phyloP scores from a whole-genome alignment of 2,797 vertebrate genomes.

The Halcyon leucocephala region DNA sequence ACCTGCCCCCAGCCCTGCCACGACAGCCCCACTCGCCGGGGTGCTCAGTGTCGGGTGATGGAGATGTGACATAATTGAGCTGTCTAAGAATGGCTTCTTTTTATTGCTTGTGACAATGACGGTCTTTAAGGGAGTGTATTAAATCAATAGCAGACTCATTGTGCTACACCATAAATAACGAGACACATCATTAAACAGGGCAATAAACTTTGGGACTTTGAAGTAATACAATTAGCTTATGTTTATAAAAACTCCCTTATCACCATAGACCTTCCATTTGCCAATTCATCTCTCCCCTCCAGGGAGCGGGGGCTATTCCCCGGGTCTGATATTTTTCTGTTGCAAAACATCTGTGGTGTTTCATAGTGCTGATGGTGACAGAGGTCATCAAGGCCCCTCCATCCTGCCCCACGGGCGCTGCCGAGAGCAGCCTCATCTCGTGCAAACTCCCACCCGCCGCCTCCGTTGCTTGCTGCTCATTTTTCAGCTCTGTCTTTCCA shows the following conservation, averaged over 20 bases:
- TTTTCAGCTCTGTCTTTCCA: background rate
- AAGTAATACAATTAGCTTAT: slow-evolving; percentile 83
- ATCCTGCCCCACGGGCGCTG: background rate
- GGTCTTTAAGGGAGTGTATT: slow-evolving; percentile 83
- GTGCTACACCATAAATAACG: slow-evolving; percentile 81
- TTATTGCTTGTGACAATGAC: slow-evolving; percentile 81
- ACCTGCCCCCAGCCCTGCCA: background rate
- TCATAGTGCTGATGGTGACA: background rate
- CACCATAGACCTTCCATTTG: slow-evolving; percentile 50
- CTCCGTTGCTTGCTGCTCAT: background rate
- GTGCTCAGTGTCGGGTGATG: slow-evolving; percentile 40
- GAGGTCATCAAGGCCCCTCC: background rate
- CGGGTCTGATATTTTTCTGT: background rate
- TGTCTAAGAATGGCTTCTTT: slow-evolving; percentile 74
- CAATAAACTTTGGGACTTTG: slow-evolving; percentile 81
- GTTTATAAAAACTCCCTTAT: slow-evolving; percentile 78
- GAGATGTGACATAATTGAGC: slow-evolving; percentile 77
- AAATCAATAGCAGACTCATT: slow-evolving; percentile 81
- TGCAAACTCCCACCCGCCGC: fast-evolving
- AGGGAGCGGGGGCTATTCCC: background rate
- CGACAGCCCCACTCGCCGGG: fast-evolving
- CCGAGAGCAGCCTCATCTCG: fast-evolving
- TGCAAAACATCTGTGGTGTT: background rate
- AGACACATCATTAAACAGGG: slow-evolving; percentile 83
- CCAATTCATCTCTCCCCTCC: slow-evolving; percentile 48